Evolutionary conservation across 2,797 vertebrate genomes (phyloP), one percentile per base, ranked within the genome.

Genomic region (Xenentodon cancila): DNA sequence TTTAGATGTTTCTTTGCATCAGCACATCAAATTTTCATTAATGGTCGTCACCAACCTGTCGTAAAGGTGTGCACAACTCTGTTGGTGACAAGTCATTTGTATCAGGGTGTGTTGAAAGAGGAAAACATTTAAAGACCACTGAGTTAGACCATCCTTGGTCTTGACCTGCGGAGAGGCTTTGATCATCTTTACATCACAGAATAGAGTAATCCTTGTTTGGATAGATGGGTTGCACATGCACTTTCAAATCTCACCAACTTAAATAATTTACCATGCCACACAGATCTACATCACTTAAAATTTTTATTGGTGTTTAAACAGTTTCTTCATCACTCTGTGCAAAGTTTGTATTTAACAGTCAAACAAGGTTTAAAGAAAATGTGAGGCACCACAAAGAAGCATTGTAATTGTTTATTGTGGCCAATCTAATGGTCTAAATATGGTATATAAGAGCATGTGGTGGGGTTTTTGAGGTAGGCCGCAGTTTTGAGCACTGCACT

Each of bases 371-470:
- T 21, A 59, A 68, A 59, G 64, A 63, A 79, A 78, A 67, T 32
- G 57, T 61, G 69, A 69, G 78, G 46, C 69, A 45, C 40, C 62
- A 60, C 27, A 49, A 68, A 59, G 66, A 63, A 80, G 45, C 47
- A 58, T 64, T 42, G 25, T 86, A 80, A 86, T 88, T 87, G 79
- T 75, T 64, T 73, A 65, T 72, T 86, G 84, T 73, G 86, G 84
- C 75, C 73, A 75, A 80, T 84, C 71, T 85, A 83, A 85, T 75
- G 71, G 77, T 77, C 81, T 76, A 78, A 86, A 84, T 75, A 79
- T 77, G 84, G 76, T 82, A 81, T 78, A 72, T 73, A 76, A 71
- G 71, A 71, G 63, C 5, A 20, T 62, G 62, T 16, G 37, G 37
- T 40, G 37, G 37, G 37, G 13, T 68, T 43, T 25, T 75, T 80